phyloP scores from a whole-genome alignment of 1,140 invertebrate species.

The Ceratitis capitata region DNA sequence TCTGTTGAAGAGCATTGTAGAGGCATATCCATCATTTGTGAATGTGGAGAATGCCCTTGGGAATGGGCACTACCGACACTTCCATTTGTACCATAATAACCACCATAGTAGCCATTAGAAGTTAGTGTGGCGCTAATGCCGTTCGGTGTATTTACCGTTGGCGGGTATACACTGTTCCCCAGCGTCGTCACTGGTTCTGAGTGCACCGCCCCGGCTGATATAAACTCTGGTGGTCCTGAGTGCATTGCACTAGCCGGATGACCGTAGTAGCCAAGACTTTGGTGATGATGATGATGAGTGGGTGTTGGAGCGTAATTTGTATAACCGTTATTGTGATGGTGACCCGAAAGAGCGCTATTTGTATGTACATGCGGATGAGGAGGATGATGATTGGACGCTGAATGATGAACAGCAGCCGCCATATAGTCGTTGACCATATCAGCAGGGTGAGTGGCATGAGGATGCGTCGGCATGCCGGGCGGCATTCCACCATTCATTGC shows the following conservation, averaged over 20 bases:
- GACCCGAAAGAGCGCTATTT: slow-evolving; percentile 59
- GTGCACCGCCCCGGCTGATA: slow-evolving; percentile 56
- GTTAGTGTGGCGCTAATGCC: slow-evolving; percentile 44
- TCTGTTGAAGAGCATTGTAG: slow-evolving; percentile 63
- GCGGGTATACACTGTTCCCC: slow-evolving; percentile 50
- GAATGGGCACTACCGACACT: slow-evolving; percentile 63
- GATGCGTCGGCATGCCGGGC: slow-evolving; percentile 57
- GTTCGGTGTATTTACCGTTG: slow-evolving; percentile 54
- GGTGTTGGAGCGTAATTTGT: slow-evolving; percentile 63
- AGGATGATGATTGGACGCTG: slow-evolving; percentile 57
- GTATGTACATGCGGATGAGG: slow-evolving; percentile 63
- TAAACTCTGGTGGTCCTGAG: slow-evolving; percentile 56
- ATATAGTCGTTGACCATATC: slow-evolving; percentile 64
- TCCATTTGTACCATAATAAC: slow-evolving; percentile 61
- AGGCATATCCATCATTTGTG: slow-evolving; percentile 64
- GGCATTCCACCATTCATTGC: slow-evolving; percentile 41
- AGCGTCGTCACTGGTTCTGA: slow-evolving; percentile 46
- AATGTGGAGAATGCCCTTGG: slow-evolving; percentile 60
- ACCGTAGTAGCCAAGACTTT: slow-evolving; percentile 59
- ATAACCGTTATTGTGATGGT: slow-evolving; percentile 61
- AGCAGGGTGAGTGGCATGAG: slow-evolving; percentile 58
- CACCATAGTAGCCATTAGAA: slow-evolving; percentile 60
- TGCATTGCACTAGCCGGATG: slow-evolving; percentile 53
- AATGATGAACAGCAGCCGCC: slow-evolving; percentile 60
- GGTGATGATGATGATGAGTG: slow-evolving; percentile 53